Conservation (phyloP, 1,140 invertebrate genomes). For the Bombyx mandarina region DNA sequence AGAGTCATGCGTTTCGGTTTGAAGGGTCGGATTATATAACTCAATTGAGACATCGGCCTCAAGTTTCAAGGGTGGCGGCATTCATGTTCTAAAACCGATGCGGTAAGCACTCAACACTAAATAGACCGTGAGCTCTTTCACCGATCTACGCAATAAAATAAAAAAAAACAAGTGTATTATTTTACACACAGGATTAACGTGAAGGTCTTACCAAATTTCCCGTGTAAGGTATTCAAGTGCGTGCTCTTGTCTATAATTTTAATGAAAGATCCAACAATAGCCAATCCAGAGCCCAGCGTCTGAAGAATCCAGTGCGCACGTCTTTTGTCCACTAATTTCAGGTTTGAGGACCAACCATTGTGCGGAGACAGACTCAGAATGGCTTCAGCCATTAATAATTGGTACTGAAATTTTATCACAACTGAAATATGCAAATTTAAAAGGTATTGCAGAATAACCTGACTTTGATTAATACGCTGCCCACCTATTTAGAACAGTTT, state of each 20-base stretch:
- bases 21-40: too few species aligned
- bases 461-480: background rate
- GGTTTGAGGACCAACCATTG: conserved; percentile 38
- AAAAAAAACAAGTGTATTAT: too few species aligned
- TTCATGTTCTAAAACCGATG: too few species aligned
- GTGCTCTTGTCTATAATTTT: conserved; percentile 33
- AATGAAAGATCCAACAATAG: conserved; percentile 41
- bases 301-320: conserved; percentile 42
- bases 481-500: background rate
- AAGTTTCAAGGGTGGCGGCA: too few species aligned
- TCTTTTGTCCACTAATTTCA: conserved; percentile 36
- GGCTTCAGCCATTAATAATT: conserved; percentile 50
- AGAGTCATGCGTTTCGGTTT: too few species aligned
- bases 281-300: conserved; percentile 34
- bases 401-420: conserved; percentile 37
- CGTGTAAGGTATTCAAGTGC: conserved; percentile 42
- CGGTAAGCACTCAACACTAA: too few species aligned
- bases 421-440: conserved; percentile 2
- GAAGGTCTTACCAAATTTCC: conserved; percentile 40
- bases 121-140: too few species aligned
- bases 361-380: conserved; percentile 35
- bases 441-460: background rate
- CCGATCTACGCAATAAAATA: too few species aligned
- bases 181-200: background rate
- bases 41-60: too few species aligned